Conservation (phyloP, 1,140 invertebrate species). For the Tetragnatha versicolor region DNA sequence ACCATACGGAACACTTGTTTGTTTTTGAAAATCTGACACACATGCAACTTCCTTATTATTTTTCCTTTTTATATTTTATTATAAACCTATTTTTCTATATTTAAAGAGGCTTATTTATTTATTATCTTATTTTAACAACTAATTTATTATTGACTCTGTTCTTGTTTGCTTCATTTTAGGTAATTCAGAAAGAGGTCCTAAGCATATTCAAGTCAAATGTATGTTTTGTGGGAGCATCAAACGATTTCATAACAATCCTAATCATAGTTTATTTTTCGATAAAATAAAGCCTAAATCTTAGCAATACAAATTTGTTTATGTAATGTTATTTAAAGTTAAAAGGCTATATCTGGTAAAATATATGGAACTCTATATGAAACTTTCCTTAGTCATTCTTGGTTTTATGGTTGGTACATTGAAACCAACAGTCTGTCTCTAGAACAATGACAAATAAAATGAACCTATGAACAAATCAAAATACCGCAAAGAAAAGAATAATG, state of each 20-base stretch:
- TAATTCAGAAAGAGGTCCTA: not conserved
- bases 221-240: slow-evolving; percentile 24
- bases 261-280: slow-evolving; percentile 33
- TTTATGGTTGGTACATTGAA: not conserved
- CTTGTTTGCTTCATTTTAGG: not conserved
- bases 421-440: not conserved
- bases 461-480: too few species aligned
- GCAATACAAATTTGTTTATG: not conserved
- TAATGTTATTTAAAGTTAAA: not conserved
- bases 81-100: not conserved
- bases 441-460: not conserved
- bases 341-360: not conserved
- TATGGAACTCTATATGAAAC: not conserved
- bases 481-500: too few species aligned
- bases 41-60: too few species aligned
- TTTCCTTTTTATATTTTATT: not conserved
- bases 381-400: not conserved
- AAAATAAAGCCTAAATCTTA: slow-evolving; percentile 17
- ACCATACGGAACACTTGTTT: too few species aligned
- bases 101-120: not conserved
- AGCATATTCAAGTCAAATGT: slow-evolving; percentile 19
- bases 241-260: slow-evolving; percentile 28
- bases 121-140: not conserved
- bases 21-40: too few species aligned
- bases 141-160: not conserved